These are phyloP conservation scores for Hippopotamus amphibius DNA, from an alignment of 2,113 vertebrate species.

Conservation along the genomic window DNA sequence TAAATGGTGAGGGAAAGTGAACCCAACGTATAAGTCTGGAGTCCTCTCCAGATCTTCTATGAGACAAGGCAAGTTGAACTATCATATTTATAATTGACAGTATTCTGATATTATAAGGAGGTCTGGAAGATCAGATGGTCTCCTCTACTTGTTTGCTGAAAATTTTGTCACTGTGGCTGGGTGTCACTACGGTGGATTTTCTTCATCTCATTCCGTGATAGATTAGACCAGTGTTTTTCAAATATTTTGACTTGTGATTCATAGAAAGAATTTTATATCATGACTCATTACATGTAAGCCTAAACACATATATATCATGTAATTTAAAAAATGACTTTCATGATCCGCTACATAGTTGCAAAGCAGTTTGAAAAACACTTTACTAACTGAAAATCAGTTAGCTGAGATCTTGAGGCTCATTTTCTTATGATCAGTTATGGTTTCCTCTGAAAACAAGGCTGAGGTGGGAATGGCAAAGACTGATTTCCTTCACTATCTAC, in stretches of 20 bases:
- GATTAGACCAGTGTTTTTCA: not conserved
- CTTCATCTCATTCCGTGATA: not conserved
- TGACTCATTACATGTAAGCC: not conserved
- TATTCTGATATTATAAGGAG: constrained; percentile 15
- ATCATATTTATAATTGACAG: not conserved
- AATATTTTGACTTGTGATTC: constrained; percentile 24
- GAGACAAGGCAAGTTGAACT: not conserved
- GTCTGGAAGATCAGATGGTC: not conserved
- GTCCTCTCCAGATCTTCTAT: not conserved
- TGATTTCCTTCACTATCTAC: not conserved
- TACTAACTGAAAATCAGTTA: not conserved
- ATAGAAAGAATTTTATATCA: constrained; percentile 37
- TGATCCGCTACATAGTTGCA: constrained; percentile 5
- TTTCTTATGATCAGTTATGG: not conserved
- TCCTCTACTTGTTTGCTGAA: not conserved
- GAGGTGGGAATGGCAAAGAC: not conserved
- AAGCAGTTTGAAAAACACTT: not conserved
- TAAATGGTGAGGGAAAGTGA: not conserved
- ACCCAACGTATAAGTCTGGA: not conserved
- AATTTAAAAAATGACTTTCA: not conserved
- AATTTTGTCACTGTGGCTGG: not conserved
- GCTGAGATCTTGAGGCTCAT: not conserved
- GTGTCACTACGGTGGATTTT: constrained; percentile 21
- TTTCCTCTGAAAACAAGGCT: not conserved
- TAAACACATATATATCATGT: not conserved